These are phyloP conservation scores for Leptinotarsa peninsularis DNA, from an alignment of 2,888 invertebrate species.

Conservation along the genomic window DNA sequence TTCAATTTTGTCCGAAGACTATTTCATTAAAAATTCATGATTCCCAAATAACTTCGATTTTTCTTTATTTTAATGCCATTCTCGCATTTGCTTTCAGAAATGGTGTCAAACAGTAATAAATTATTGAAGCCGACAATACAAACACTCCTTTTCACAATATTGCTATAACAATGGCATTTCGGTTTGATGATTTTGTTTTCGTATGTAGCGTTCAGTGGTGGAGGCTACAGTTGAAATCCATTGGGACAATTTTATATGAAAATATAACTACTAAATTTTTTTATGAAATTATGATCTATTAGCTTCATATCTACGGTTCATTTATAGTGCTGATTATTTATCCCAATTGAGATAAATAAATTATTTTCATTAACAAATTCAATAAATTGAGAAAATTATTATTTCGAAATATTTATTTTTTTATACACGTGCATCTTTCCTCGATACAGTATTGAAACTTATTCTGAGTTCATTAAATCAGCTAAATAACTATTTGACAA, in stretches of 20 bases:
- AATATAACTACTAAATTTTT: background rate
- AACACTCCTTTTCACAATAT: conserved; percentile 37
- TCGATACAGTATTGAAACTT: too few relatives aligned
- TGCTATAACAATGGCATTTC: conserved; percentile 43
- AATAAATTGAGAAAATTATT: too few relatives aligned
- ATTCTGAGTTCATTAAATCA: too few relatives aligned
- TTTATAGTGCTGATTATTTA: too few relatives aligned
- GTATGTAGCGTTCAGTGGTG: conserved; percentile 30
- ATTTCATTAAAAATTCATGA: background rate
- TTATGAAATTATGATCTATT: too few relatives aligned
- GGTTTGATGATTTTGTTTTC: conserved; percentile 44
- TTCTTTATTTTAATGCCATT: background rate
- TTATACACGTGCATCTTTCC: too few relatives aligned
- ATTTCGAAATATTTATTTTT: too few relatives aligned
- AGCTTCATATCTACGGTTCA: too few relatives aligned
- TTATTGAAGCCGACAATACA: conserved; percentile 37
- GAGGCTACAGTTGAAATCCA: background rate
- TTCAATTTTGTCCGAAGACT: too few relatives aligned
- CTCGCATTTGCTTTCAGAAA: background rate
- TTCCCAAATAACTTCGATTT: background rate
- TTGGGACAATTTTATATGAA: background rate
- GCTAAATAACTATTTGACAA: too few relatives aligned
- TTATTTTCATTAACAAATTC: too few relatives aligned
- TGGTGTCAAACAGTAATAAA: conserved; percentile 31
- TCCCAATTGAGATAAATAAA: too few relatives aligned